These are phyloP conservation scores for Apodemia duryi DNA, from an alignment of 2,888 invertebrate species.

Conservation along the genomic window DNA sequence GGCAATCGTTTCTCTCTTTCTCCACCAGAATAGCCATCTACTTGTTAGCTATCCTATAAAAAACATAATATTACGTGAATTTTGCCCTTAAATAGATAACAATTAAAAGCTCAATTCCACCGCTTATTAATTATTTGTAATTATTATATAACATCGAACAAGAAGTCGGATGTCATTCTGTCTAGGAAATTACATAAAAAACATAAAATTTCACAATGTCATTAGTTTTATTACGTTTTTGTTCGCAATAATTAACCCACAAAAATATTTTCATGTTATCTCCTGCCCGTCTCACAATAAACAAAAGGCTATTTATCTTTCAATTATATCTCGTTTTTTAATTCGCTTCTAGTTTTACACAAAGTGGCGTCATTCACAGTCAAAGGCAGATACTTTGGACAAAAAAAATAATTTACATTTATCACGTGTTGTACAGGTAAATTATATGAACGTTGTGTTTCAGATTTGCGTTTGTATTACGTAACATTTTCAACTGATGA, in stretches of 20 bases:
- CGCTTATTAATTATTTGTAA: background rate
- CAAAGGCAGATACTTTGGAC: background rate
- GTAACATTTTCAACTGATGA: no score
- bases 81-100: no score
- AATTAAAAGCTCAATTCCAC: no score
- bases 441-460: background rate
- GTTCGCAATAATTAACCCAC: slow-evolving; percentile 8
- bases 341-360: slow-evolving; percentile 2
- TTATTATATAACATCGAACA: background rate
- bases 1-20: no score
- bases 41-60: no score
- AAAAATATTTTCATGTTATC: slow-evolving; percentile 1
- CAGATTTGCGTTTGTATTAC: no score
- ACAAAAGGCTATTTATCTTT: slow-evolving; percentile 9
- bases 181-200: slow-evolving; percentile 4
- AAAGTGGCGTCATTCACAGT: slow-evolving; percentile 2
- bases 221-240: slow-evolving; percentile 13
- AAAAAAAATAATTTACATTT: background rate
- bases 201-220: background rate
- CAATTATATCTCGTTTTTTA: slow-evolving; percentile 7
- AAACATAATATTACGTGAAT: no score
- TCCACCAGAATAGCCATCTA: no score
- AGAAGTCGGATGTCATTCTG: slow-evolving; percentile 4
- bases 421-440: background rate
- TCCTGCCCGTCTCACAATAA: background rate